Base-by-base conservation (phyloP, 2,888 invertebrate genomes). In the Agonopterix heracliana region DNA sequence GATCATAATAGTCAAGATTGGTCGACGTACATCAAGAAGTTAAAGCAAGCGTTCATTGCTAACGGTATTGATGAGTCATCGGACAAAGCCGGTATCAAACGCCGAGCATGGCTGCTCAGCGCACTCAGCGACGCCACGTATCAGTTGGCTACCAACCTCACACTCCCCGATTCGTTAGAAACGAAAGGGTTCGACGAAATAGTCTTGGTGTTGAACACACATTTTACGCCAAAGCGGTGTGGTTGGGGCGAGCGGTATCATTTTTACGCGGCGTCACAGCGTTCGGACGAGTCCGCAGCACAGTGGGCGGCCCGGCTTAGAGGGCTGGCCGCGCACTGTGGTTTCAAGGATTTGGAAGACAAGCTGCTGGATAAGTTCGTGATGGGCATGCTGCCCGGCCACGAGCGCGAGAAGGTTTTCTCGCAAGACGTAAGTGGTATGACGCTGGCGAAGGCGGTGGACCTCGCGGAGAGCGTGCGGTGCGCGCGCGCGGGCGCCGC, bases 141-240 rank as follows among this genome's bases (percentile, higher is more conserved):
- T 44, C 46, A 49, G 43, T 38, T 52, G 17, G 52, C 52, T 9
- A 47, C 11, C 14, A 47, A 49, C 40, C 43, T 52, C 9, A 47
- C 12, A 0, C 41, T 50, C 12, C 52, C 50, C n/a, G 44, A 41
- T 9, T 17, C 13, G 34, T 41, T 50, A 13, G 46, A 46, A 26
- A 44, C 14, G 9, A 43, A 46, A 35, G 34, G 26, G 3, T 49
- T 14, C 11, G 12, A 41, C 10, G 44, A 43, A 42, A 47, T 36
- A 34, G 44, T 44, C 3, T 10, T 5, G 7, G 34, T 44, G 3
- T 34, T 44, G n/a, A 34, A 17, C n/a, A 34, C 14, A 9, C 52
- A 52, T 41, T 52, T 52, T 13, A 52, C 49, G 17, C 47, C 49
- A 8, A 52, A 49, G 38, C 46, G 52, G 9, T 52, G 52, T 26